phyloP scores from a whole-genome alignment of 2,888 invertebrate genomes.

The Drosophila putrida region DNA sequence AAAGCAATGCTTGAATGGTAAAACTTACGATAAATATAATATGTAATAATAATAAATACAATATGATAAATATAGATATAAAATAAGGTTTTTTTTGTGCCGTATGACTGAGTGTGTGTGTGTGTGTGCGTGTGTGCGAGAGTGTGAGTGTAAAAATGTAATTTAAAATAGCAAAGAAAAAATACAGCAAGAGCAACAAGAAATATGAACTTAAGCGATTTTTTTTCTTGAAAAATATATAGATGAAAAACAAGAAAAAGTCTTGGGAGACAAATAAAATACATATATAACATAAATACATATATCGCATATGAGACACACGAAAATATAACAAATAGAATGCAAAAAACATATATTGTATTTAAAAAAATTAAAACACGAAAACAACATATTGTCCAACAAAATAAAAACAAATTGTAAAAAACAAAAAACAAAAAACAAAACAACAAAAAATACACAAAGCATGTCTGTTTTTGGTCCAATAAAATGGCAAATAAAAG shows the following conservation, averaged over 20 bases:
- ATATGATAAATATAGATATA: constrained; percentile 29
- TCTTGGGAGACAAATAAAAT: constrained; percentile 15
- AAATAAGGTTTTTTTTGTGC: constrained; percentile 55
- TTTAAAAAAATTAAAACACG: constrained; percentile 42
- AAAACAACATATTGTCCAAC: constrained; percentile 69
- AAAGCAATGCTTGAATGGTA: constrained; percentile 71
- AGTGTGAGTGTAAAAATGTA: constrained; percentile 68
- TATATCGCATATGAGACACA: constrained; percentile 42
- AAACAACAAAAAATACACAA: constrained; percentile 23
- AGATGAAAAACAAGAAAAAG: constrained; percentile 29
- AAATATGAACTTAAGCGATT: constrained; percentile 44
- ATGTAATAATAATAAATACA: constrained; percentile 49
- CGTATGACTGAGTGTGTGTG: constrained; percentile 24
- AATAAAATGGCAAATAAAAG: constrained; percentile 34
- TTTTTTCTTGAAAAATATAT: constrained; percentile 51
- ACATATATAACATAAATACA: constrained; percentile 38
- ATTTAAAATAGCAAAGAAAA: constrained; percentile 72
- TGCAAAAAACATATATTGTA: constrained; percentile 64
- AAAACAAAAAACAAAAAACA: constrained; percentile 31
- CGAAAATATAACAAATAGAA: constrained; percentile 58
- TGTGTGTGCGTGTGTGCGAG: constrained; percentile 20
- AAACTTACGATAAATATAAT: constrained; percentile 57
- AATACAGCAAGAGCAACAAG: constrained; percentile 8
- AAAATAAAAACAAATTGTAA: constrained; percentile 67
- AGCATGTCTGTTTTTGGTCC: constrained; percentile 33